Evolutionary conservation across 2,888 invertebrate genomes (phyloP), one percentile per base, ranked within the genome.

Genomic region (Litoditis marina): DNA sequence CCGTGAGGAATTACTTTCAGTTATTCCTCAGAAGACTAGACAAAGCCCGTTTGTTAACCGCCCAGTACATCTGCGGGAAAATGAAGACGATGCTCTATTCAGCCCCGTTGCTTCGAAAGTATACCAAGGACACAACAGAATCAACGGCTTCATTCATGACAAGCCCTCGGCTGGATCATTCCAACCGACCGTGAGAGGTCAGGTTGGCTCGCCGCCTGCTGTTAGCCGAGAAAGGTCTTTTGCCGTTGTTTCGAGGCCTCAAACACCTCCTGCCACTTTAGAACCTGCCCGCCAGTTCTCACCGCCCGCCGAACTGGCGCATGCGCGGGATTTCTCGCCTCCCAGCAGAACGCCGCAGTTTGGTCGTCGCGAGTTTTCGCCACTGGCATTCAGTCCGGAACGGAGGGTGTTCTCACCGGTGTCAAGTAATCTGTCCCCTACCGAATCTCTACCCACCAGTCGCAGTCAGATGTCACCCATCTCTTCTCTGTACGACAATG

Each of bases 61-160:
- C 11, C 11, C 13, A 39, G 13, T 11, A 47, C 13, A 13, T 19
- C 22, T 16, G 16, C 49, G 13, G 19, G 11, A 8, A 1, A 31
- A 28, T 19, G 27, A 51, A 19, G 52, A 51, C 13, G 16, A 66
- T 30, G n/a, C 62, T 19, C 54, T 71, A 16, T 71, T 64, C 51
- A 63, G 69, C 27, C 71, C 71, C 22, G 73, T 71, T 8, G 66
- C 64, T 36, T 69, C 69, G 11, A 73, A 71, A 56, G 66, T 69
- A 0, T 68, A 60, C 44, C 64, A 63, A 47, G 59, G 51, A 13
- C 67, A 65, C 32, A 70, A 62, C 49, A 61, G 65, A 34, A 59
- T 71, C 39, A 68, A 73, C 59, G 73, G 73, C n/a, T 71, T 71
- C 60, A 68, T 61, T 16, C 65, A 62, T 30, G 65, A 66, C 22